Percentiles rank a stretch among this genome's conserved stretches.
These are phyloP conservation scores for Drosophila subsilvestris DNA, from an alignment of 2,888 invertebrate species.

Conservation along the genomic window DNA sequence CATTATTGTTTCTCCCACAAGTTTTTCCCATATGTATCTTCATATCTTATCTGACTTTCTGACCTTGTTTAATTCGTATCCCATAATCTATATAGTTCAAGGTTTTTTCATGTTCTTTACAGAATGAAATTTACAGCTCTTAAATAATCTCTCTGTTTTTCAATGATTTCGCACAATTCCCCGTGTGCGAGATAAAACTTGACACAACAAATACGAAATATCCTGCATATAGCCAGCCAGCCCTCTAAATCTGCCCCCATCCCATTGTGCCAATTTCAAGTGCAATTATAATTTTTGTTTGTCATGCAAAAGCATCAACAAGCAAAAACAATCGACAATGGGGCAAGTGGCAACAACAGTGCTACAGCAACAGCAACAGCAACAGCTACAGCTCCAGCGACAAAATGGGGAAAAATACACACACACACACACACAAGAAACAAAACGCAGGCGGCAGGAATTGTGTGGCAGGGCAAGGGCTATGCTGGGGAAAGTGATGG, in stretches of 20 bases:
- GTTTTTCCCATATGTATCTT: too few species aligned
- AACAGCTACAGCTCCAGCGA: slow-evolving; percentile 20
- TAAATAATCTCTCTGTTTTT: slow-evolving; percentile 33
- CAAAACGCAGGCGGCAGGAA: slow-evolving; percentile 50
- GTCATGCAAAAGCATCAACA: slow-evolving; percentile 70
- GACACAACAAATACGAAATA: slow-evolving; percentile 42
- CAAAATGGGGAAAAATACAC: slow-evolving; percentile 50
- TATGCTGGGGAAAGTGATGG: not conserved
- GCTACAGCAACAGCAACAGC: slow-evolving; percentile 11
- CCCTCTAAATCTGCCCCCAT: too few species aligned
- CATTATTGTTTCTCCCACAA: not conserved
- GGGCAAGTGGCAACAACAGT: slow-evolving; percentile 10
- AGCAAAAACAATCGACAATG: slow-evolving; percentile 60
- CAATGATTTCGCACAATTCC: slow-evolving; percentile 37
- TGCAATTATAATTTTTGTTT: slow-evolving; percentile 78
- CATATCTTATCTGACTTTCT: slow-evolving; percentile 24
- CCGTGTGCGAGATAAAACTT: slow-evolving; percentile 50
- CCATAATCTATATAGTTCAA: slow-evolving; percentile 39
- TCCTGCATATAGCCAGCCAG: not conserved
- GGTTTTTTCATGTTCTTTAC: slow-evolving; percentile 10
- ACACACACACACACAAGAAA: slow-evolving; percentile 5
- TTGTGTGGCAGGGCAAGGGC: slow-evolving; percentile 14
- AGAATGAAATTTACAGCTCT: slow-evolving; percentile 9
- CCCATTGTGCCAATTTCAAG: slow-evolving; percentile 68
- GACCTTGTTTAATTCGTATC: slow-evolving; percentile 15